Conservation (phyloP, 2,888 invertebrate species). For the Polylopha cassiicola region DNA sequence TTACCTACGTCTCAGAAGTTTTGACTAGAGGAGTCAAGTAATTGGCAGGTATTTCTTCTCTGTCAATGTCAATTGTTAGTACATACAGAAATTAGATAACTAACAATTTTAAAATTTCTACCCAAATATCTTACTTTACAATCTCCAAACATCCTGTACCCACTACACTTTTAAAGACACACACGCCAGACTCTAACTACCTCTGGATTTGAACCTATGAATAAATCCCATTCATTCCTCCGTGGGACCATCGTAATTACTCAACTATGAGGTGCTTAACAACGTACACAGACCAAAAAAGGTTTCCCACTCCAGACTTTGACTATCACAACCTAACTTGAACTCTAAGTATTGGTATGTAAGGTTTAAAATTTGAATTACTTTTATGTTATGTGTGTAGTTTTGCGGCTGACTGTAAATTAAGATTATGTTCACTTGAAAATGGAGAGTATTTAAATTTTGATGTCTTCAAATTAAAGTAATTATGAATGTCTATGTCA, state of each 20-base stretch:
- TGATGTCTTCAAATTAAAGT: conserved; percentile 18
- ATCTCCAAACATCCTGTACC: conserved; percentile 25
- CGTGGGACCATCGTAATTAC: conserved; percentile 39
- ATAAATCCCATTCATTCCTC: conserved; percentile 34
- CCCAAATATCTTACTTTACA: background rate
- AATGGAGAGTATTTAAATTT: conserved; percentile 14
- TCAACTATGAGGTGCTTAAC: conserved; percentile 20
- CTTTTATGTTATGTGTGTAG: background rate
- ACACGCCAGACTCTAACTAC: conserved; percentile 19
- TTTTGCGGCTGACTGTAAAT: conserved; percentile 1
- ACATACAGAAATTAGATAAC: no score
- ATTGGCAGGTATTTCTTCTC: no score
- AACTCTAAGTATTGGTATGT: background rate
- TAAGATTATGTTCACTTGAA: conserved; percentile 15
- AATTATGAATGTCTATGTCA: no score
- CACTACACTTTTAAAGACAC: conserved; percentile 22
- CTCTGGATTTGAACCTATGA: conserved; percentile 33
- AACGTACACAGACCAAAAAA: conserved; percentile 11
- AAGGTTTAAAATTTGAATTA: background rate
- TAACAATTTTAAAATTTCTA: no score
- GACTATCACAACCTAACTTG: background rate
- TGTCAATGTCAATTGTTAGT: no score
- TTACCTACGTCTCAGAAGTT: no score
- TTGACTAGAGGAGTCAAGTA: no score
- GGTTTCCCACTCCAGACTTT: conserved; percentile 8